Evolutionary conservation across 1,140 invertebrate genomes (phyloP), one percentile per base, ranked within the genome.

Genomic region (Danaus melanippus): DNA sequence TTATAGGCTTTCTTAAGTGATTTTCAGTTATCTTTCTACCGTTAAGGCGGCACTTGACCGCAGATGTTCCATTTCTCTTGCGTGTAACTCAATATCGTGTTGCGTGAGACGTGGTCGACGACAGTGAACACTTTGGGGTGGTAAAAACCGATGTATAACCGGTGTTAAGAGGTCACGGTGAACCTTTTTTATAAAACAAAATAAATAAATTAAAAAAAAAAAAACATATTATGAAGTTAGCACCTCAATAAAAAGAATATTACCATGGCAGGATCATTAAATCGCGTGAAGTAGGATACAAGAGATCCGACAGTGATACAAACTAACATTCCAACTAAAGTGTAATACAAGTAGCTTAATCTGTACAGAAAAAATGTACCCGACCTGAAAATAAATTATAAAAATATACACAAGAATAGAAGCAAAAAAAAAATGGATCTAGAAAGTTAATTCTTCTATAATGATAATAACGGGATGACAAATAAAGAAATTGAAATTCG

Each of bases 341-440:
- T 91, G 64, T 92, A 92, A 76, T 92, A 92, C 54, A 92, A 78
- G 71, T 92, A 93, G 1, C 91, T 92, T 59, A 92, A 69, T 75
- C 88, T 78, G 64, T 91, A 92, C 10, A 92, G 65, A 56, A 90
- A 87, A 69, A 92, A 91, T 3, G 88, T 88, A 21, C 91, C 89
- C n/a, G 82, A 81, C 58, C 86, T 88, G 71, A 15, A 15, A 15
- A 15, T 15, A 15, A 1, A 15, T 15, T 15, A 15, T 15, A 15
- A 15, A 15, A 15, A 15, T 15, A 15, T 15, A 1, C 3, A 15
- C 15, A 15, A 15, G n/a, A 15, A 15, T 15, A 15, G 1, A 15
- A 15, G 1, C 15, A 15, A 15, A 15, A 15, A 15, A 15, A 3
- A 15, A 15, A 15, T 15, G 15, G 15, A 15, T 3, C 15, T 15